Evolutionary conservation across 2,797 vertebrate genomes (phyloP).

Genomic region (Lutjanus campechanus): DNA sequence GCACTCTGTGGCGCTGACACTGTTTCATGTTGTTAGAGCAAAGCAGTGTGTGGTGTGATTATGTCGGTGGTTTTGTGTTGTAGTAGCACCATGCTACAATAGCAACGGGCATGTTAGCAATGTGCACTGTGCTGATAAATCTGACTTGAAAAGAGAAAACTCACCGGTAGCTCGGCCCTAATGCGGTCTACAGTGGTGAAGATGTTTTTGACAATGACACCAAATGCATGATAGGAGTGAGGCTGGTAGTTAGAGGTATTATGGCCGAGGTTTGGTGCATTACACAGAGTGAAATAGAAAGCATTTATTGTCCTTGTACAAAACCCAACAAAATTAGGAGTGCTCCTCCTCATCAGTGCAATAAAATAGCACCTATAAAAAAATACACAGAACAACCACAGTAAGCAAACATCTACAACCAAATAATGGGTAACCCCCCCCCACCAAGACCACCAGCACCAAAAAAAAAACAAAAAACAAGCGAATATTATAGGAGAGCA

Average conservation of each 20-base stretch:
- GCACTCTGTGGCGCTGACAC: constrained; percentile 15
- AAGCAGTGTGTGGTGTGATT: constrained; percentile 35
- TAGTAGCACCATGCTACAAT: constrained; percentile 12
- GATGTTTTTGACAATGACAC: constrained; percentile 21
- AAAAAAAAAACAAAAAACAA: too few relatives aligned
- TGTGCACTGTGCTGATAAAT: constrained; percentile 62
- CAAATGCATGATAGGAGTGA: constrained; percentile 6
- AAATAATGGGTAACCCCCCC: too few relatives aligned
- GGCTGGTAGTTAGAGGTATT: neutral
- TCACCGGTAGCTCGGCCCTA: constrained; percentile 2
- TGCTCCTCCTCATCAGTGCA: too few relatives aligned
- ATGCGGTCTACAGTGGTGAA: constrained; percentile 6
- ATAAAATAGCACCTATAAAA: too few relatives aligned
- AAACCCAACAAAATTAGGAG: too few relatives aligned
- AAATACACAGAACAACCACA: too few relatives aligned
- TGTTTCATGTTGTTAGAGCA: constrained; percentile 45
- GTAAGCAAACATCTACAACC: too few relatives aligned
- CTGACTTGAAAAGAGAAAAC: constrained; percentile 30
- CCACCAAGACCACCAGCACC: too few relatives aligned
- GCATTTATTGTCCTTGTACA: too few relatives aligned
- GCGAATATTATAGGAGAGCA: too few relatives aligned
- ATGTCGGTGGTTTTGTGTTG: constrained; percentile 38
- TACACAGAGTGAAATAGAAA: neutral
- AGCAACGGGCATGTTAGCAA: constrained; percentile 45
- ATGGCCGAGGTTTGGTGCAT: constrained; percentile 13